Conservation (phyloP, 2,113 vertebrate species). For the Pagrus major region DNA sequence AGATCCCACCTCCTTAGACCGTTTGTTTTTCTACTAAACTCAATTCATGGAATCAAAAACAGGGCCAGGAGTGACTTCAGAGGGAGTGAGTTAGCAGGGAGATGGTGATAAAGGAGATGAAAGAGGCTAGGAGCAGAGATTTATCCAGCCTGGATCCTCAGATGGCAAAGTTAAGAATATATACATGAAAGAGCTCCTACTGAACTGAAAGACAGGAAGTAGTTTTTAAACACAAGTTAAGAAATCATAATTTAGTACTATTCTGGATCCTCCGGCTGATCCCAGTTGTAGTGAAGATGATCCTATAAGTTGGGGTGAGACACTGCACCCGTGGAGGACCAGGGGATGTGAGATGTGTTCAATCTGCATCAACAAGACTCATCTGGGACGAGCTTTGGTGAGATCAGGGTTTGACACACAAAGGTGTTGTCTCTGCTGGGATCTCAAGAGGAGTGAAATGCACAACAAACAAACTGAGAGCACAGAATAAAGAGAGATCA, state of each 20-base stretch:
- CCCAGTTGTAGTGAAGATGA: not conserved
- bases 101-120: slow-evolving; percentile 73
- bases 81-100: slow-evolving; percentile 54
- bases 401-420: slow-evolving; percentile 46
- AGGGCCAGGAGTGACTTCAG: slow-evolving; percentile 60
- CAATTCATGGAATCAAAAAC: slow-evolving; percentile 74
- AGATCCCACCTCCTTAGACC: slow-evolving; percentile 34
- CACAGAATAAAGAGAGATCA: slow-evolving; percentile 21
- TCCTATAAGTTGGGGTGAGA: not conserved
- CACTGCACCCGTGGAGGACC: not conserved
- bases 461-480: slow-evolving; percentile 35
- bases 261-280: not conserved
- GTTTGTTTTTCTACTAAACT: slow-evolving; percentile 78
- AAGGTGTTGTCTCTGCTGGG: slow-evolving; percentile 34
- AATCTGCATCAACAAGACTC: slow-evolving; percentile 16
- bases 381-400: slow-evolving; percentile 33
- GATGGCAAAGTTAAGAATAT: not conserved
- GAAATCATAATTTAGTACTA: not conserved
- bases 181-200: not conserved
- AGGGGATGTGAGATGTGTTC: slow-evolving; percentile 1
- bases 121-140: slow-evolving; percentile 55
- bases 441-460: slow-evolving; percentile 30
- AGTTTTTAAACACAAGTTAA: not conserved
- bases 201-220: not conserved
- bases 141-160: slow-evolving; percentile 33